These are phyloP conservation scores for Meteorus sp. DNA, from an alignment of 1,140 invertebrate genomes.

Conservation along the genomic window DNA sequence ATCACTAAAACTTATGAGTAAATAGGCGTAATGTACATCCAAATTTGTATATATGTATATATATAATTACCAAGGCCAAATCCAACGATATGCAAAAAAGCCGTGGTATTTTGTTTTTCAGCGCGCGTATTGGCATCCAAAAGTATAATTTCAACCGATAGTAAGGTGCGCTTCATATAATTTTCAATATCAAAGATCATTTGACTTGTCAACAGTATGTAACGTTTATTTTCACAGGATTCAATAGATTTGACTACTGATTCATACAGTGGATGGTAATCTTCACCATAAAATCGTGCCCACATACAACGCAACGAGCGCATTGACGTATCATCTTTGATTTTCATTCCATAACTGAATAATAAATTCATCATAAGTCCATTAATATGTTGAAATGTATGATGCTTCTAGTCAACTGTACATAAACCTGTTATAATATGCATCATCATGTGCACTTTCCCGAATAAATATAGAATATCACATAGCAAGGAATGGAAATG, in stretches of 20 bases:
- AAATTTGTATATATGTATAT: not conserved
- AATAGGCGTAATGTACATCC: not conserved
- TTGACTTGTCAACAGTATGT: slow-evolving; percentile 38
- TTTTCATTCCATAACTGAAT: slow-evolving; percentile 30
- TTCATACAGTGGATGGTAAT: slow-evolving; percentile 48
- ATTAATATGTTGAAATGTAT: too few species aligned
- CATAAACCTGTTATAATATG: not conserved
- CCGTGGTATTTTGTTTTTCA: slow-evolving; percentile 51
- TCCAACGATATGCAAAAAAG: slow-evolving; percentile 57
- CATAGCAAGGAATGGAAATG: too few species aligned
- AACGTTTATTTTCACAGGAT: slow-evolving; percentile 44
- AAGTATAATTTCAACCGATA: slow-evolving; percentile 55
- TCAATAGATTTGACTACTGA: slow-evolving; percentile 39
- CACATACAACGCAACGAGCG: slow-evolving; percentile 44
- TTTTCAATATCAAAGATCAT: slow-evolving; percentile 51
- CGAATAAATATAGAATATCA: too few species aligned
- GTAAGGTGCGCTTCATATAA: slow-evolving; percentile 52
- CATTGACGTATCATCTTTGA: slow-evolving; percentile 31
- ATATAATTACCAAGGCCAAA: slow-evolving; percentile 53
- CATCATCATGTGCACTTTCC: too few species aligned
- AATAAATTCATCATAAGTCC: not conserved
- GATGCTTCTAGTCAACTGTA: not conserved
- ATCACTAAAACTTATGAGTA: slow-evolving; percentile 30
- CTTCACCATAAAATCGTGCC: slow-evolving; percentile 49
- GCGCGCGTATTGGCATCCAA: slow-evolving; percentile 55